Evolutionary conservation across 1,140 invertebrate genomes (phyloP).

Genomic region (Drosophila kepulauana): DNA sequence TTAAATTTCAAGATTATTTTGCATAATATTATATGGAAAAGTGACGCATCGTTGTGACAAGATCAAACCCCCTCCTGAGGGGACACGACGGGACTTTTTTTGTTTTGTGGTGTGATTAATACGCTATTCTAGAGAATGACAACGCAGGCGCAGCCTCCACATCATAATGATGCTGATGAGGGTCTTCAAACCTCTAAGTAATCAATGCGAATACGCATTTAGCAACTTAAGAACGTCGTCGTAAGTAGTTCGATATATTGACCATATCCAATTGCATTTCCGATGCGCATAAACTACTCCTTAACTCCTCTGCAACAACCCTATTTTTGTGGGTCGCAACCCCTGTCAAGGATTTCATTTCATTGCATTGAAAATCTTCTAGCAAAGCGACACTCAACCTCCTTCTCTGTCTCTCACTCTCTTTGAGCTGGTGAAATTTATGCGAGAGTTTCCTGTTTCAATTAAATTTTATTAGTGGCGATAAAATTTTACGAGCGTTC

Average conservation of each 20-base stretch:
- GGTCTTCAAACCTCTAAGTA: background rate
- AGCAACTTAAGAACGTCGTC: conserved; percentile 39
- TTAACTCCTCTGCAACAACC: too few relatives aligned
- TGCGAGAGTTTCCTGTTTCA: conserved; percentile 82
- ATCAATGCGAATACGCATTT: conserved; percentile 8
- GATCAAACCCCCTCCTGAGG: background rate
- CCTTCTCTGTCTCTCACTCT: conserved; percentile 40
- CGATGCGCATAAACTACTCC: conserved; percentile 70
- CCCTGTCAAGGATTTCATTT: conserved; percentile 36
- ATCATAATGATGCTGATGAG: background rate
- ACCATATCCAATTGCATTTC: conserved; percentile 78
- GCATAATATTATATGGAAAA: conserved; percentile 54
- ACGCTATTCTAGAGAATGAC: conserved; percentile 10
- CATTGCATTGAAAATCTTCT: conserved; percentile 54
- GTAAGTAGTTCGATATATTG: conserved; percentile 50
- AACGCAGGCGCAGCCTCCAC: conserved; percentile 12
- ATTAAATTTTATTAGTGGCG: conserved; percentile 78
- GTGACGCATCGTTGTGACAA: conserved; percentile 26
- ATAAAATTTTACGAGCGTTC: conserved; percentile 80
- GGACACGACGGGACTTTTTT: background rate
- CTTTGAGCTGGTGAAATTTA: conserved; percentile 66
- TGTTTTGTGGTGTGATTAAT: conserved; percentile 25
- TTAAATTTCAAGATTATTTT: conserved; percentile 51
- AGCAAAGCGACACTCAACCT: background rate
- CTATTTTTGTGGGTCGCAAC: background rate